Conservation (phyloP, 2,888 invertebrate genomes). For the Cremastinae sp. region DNA sequence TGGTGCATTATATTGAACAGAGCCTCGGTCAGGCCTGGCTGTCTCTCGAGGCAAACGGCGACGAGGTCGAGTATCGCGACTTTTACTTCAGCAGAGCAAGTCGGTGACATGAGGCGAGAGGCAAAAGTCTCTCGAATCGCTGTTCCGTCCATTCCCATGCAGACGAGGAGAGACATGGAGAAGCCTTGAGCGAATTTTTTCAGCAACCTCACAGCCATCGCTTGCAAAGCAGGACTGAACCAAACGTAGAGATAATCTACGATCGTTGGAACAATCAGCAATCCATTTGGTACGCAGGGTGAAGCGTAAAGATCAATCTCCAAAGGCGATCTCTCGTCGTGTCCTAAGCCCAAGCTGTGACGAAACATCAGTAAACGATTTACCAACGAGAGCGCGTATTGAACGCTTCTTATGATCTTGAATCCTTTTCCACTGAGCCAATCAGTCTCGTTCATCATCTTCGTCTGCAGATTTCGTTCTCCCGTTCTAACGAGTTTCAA, state of each 20-base stretch:
- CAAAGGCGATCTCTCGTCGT: conserved; percentile 75
- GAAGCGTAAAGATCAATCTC: conserved; percentile 79
- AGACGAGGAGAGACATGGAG: conserved; percentile 83
- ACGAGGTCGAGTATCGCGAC: conserved; percentile 80
- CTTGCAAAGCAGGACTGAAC: conserved; percentile 82
- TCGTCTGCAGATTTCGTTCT: conserved; percentile 74
- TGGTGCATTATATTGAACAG: conserved; percentile 79
- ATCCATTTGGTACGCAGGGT: conserved; percentile 76
- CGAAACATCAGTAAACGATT: conserved; percentile 77
- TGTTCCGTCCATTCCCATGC: conserved; percentile 83
- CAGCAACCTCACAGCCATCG: conserved; percentile 82
- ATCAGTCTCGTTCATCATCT: conserved; percentile 79
- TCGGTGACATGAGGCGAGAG: conserved; percentile 81
- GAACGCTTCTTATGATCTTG: conserved; percentile 77
- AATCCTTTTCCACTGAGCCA: conserved; percentile 79
- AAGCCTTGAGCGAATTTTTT: conserved; percentile 82
- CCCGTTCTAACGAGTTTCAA: conserved; percentile 77
- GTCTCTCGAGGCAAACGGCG: conserved; percentile 79
- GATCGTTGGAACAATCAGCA: conserved; percentile 81
- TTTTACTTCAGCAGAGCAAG: conserved; percentile 80
- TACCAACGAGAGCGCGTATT: conserved; percentile 77
- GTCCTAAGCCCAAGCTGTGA: conserved; percentile 73
- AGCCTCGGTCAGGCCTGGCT: conserved; percentile 80
- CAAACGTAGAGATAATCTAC: conserved; percentile 83
- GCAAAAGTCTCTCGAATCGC: conserved; percentile 83